phyloP scores from a whole-genome alignment of 2,113 vertebrate genomes.

The Lanius collurio region DNA sequence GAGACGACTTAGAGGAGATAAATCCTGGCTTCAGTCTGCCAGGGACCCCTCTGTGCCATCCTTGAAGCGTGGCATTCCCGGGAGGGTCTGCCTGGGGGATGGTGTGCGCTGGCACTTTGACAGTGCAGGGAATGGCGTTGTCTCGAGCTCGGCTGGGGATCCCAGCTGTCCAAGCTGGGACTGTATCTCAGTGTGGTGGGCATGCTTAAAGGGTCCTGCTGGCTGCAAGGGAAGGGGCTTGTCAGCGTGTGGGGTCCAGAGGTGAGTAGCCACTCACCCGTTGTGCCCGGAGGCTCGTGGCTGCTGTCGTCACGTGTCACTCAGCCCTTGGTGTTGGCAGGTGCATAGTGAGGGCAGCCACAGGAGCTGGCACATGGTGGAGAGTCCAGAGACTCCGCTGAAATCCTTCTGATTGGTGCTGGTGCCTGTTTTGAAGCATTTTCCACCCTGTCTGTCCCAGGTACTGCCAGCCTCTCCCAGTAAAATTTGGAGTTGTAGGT shows the following conservation, averaged over 20 bases:
- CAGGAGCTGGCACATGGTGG: neutral
- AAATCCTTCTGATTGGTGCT: neutral
- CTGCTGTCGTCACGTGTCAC: accelerated
- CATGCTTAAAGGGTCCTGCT: neutral
- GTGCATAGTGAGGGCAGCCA: neutral
- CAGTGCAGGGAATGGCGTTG: neutral
- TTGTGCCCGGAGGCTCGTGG: accelerated
- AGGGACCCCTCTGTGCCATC: accelerated
- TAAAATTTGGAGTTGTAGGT: neutral
- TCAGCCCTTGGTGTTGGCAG: neutral
- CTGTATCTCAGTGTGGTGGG: accelerated
- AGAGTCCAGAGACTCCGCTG: neutral
- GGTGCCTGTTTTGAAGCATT: neutral
- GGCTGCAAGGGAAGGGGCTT: neutral
- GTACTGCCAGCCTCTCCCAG: neutral
- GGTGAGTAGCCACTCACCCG: neutral
- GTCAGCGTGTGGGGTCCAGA: accelerated
- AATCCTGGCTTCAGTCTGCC: accelerated
- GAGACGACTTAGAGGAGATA: neutral
- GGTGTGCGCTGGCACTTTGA: accelerated
- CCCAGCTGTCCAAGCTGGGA: neutral
- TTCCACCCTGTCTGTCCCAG: neutral
- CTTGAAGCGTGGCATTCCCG: accelerated
- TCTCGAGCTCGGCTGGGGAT: neutral
- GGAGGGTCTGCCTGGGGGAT: neutral